phyloP scores from a whole-genome alignment of 1,140 invertebrate species.

The Drosophila aff. region DNA sequence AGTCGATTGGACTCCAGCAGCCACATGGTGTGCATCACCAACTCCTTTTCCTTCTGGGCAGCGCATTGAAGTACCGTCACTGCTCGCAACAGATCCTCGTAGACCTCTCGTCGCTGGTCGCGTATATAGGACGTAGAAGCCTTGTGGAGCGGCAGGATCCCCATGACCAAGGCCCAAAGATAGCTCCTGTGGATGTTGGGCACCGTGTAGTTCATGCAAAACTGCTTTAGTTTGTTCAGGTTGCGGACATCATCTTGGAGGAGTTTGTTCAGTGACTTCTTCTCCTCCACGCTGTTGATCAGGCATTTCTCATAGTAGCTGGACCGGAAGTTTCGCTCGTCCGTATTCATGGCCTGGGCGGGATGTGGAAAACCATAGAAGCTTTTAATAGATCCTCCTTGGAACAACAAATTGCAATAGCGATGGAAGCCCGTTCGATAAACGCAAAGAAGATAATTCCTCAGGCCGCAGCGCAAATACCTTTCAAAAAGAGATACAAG shows the following conservation, averaged over 20 bases:
- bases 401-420: slow-evolving; percentile 13
- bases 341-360: slow-evolving; percentile 85
- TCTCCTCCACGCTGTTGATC: slow-evolving; percentile 94
- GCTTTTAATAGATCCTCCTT: not conserved
- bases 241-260: slow-evolving; percentile 94
- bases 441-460: not conserved
- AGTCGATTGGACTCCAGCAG: slow-evolving; percentile 89
- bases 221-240: slow-evolving; percentile 92
- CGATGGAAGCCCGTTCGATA: slow-evolving; percentile 5
- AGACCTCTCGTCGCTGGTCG: slow-evolving; percentile 90
- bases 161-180: slow-evolving; percentile 94
- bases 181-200: slow-evolving; percentile 92
- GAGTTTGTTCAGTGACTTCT: slow-evolving; percentile 96
- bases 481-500: not conserved
- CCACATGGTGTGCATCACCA: slow-evolving; percentile 91
- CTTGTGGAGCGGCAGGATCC: slow-evolving; percentile 89
- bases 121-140: slow-evolving; percentile 91
- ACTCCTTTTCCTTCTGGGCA: slow-evolving; percentile 86
- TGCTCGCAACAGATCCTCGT: slow-evolving; percentile 90
- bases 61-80: slow-evolving; percentile 88
- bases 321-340: slow-evolving; percentile 95
- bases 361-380: not conserved
- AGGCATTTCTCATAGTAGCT: slow-evolving; percentile 94
- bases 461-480: not conserved
- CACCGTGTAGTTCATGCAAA: slow-evolving; percentile 93